Conservation (phyloP, 2,113 vertebrate species). For the Calypte anna region DNA sequence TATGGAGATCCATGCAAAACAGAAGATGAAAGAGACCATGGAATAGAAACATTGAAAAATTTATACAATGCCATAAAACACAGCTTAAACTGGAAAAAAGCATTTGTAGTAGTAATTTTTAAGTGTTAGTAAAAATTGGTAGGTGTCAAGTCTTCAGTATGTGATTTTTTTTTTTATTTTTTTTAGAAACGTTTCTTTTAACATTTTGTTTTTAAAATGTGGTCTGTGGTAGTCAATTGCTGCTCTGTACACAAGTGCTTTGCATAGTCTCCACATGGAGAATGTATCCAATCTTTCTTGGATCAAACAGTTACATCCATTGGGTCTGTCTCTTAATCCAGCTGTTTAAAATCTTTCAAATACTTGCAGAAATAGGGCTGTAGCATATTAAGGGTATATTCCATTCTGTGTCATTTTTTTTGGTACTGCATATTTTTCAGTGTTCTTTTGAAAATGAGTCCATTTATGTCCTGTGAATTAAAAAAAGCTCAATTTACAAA, state of each 20-base stretch:
- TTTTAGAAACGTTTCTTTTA: slow-evolving; percentile 32
- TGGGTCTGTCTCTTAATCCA: slow-evolving; percentile 4
- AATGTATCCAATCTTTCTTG: slow-evolving; percentile 63
- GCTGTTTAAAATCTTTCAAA: neutral
- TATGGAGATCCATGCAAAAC: neutral
- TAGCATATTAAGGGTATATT: neutral
- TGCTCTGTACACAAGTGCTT: slow-evolving; percentile 73
- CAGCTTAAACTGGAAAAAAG: neutral
- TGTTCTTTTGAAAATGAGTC: slow-evolving; percentile 54
- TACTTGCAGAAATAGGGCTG: neutral
- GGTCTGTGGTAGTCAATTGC: slow-evolving; percentile 64
- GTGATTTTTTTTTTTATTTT: neutral
- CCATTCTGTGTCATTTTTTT: neutral
- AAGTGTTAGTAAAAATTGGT: neutral
- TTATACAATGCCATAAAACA: neutral
- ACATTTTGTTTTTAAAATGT: slow-evolving; percentile 49
- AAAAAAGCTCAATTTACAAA: slow-evolving; percentile 47
- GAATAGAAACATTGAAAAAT: neutral
- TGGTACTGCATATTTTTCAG: neutral
- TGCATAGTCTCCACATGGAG: slow-evolving; percentile 59
- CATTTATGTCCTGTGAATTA: slow-evolving; percentile 64
- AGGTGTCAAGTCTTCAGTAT: neutral
- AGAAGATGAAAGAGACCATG: neutral
- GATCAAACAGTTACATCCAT: slow-evolving; percentile 13
- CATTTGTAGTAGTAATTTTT: neutral